Evolutionary conservation across 2,888 invertebrate genomes (phyloP), one percentile per base, ranked within the genome.

Genomic region (Gymnosoma rotundatum): DNA sequence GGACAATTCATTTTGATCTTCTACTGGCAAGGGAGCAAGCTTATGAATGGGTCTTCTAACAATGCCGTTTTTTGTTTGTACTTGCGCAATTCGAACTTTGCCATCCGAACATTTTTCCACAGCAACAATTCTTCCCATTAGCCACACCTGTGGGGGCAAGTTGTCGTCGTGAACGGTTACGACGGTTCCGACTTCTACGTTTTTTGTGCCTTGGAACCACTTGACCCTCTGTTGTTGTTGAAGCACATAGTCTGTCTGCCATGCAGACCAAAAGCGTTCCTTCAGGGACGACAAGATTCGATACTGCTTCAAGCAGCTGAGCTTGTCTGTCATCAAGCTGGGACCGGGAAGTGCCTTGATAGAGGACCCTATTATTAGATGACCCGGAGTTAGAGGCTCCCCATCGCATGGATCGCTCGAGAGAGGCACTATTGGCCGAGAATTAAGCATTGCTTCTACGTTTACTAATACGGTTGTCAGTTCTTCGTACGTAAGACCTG

Each of bases 201-300:
- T 48, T 32, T 32, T 18, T 1, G 2, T 10, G 0, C 3, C n/a
- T 50, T 48, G 21, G 10, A 1, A 1, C 63, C 63, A 64, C 12
- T 67, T 50, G 5, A 16, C 36, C 7, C 7, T 52, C 8, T 52
- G 67, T 12, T 50, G 50, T 2, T 48, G 64, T 5, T 64, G 25
- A 6, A 48, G 45, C 4, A 56, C 6, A 21, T 73, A 73, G 52
- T 73, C 73, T 32, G 6, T 18, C 10, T 61, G 73, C 73, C 73
- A 73, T 58, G 36, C 61, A 73, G 58, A 54, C 72, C 60, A 48
- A 18, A 61, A 73, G 12, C 56, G 73, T 38, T 7, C 73, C 73
- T 73, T 73, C 14, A 61, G 73, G 45, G 7, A 73, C 12, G 36
- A 73, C 45, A 73, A 16, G 1, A 5, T 9, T 54, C 20, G 42